phyloP scores from a whole-genome alignment of 1,140 invertebrate genomes.

The Lineus longissimus region DNA sequence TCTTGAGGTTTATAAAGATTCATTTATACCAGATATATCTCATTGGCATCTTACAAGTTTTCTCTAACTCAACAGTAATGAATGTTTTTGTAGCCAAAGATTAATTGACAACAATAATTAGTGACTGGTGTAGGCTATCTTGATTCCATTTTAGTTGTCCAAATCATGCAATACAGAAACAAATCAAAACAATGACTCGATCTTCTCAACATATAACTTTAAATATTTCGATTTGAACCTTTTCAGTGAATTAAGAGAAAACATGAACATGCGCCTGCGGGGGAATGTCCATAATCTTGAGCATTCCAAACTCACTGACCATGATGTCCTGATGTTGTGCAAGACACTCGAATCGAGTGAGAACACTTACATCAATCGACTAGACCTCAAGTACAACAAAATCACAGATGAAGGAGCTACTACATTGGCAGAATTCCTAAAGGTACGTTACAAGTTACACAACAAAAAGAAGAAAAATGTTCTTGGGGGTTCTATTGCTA shows the following conservation, averaged over 20 bases:
- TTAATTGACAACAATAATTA: too few relatives aligned
- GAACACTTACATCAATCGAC: constrained; percentile 39
- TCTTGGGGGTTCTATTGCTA: background rate
- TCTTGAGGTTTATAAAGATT: too few relatives aligned
- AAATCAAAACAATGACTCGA: too few relatives aligned
- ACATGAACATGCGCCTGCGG: constrained; percentile 48
- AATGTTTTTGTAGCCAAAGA: too few relatives aligned
- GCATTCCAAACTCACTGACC: constrained; percentile 33
- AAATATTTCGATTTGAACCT: too few relatives aligned
- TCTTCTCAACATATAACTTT: too few relatives aligned
- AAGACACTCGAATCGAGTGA: constrained; percentile 34
- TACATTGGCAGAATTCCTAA: constrained; percentile 36
- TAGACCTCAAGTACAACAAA: constrained; percentile 51
- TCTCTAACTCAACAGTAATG: too few relatives aligned
- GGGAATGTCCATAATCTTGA: constrained; percentile 50
- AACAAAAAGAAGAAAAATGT: background rate
- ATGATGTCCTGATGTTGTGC: constrained; percentile 39
- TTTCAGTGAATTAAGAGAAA: constrained; percentile 3
- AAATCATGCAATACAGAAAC: too few relatives aligned
- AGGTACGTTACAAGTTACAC: constrained; percentile 22
- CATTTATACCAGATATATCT: too few relatives aligned
- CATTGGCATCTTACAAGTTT: too few relatives aligned
- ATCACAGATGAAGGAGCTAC: constrained; percentile 46
- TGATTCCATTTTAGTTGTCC: too few relatives aligned
- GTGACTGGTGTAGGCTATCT: too few relatives aligned